Conservation (phyloP, 2,113 vertebrate species). For the Nibea coibor region DNA sequence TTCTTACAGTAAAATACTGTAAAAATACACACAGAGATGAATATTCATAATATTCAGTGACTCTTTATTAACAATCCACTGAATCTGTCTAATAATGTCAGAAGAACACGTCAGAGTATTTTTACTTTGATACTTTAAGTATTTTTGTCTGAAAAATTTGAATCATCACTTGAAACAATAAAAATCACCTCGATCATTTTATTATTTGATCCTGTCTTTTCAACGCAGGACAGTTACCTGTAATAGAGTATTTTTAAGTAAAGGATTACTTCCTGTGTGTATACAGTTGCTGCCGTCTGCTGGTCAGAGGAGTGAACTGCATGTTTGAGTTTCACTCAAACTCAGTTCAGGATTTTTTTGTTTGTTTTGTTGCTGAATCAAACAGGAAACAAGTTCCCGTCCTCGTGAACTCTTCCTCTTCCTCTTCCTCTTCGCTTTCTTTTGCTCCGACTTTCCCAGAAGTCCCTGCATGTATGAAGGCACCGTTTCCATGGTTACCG, state of each 20-base stretch:
- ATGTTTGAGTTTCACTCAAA: background rate
- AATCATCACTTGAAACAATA: no score
- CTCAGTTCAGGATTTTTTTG: background rate
- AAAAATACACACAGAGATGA: no score
- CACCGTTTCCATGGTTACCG: slow-evolving; percentile 8
- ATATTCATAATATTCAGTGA: no score
- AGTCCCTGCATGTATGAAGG: background rate
- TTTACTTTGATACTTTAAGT: background rate
- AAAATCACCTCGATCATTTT: no score
- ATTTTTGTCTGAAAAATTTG: background rate
- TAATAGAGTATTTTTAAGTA: no score
- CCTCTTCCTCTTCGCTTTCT: no score
- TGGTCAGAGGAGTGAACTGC: background rate
- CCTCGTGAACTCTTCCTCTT: no score
- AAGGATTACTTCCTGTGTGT: background rate
- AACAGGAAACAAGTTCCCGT: background rate
- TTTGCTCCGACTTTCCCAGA: no score
- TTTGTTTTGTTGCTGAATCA: background rate
- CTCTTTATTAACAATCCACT: no score
- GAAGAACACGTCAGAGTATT: background rate
- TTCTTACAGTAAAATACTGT: background rate
- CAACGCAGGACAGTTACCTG: no score
- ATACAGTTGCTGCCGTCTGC: background rate
- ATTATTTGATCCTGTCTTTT: no score
- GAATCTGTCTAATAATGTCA: no score